Evolutionary conservation across 2,797 vertebrate species (phyloP).

Genomic region (Pseudochirops corinnae): DNA sequence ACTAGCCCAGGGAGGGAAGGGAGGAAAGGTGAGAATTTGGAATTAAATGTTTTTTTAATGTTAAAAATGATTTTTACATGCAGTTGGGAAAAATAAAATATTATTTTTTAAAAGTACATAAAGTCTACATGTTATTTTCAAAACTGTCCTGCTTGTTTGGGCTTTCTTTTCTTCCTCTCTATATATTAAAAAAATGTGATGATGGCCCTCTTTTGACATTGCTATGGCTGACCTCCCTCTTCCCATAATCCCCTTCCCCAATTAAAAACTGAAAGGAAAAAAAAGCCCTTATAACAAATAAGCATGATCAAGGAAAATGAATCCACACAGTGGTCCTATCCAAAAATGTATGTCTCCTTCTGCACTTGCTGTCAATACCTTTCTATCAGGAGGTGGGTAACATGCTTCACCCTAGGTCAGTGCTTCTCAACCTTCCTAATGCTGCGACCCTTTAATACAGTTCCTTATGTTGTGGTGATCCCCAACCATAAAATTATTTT

Average conservation of each 20-base stretch:
- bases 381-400: background rate
- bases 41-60: background rate
- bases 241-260: background rate
- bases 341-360: background rate
- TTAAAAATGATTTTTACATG: background rate
- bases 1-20: background rate
- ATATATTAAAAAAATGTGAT: background rate
- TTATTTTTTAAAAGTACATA: background rate
- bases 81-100: background rate
- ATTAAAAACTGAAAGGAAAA: background rate
- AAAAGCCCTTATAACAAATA: background rate
- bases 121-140: background rate
- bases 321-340: background rate
- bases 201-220: background rate
- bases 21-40: background rate
- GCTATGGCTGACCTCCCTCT: background rate
- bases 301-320: background rate
- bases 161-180: background rate
- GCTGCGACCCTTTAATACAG: too few species aligned
- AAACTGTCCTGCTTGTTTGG: background rate
- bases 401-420: background rate
- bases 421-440: too few species aligned
- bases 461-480: too few species aligned
- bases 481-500: too few species aligned
- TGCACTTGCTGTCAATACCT: background rate